These are phyloP conservation scores for Melanotaenia boesemani DNA, from an alignment of 2,797 vertebrate genomes.

Conservation along the genomic window DNA sequence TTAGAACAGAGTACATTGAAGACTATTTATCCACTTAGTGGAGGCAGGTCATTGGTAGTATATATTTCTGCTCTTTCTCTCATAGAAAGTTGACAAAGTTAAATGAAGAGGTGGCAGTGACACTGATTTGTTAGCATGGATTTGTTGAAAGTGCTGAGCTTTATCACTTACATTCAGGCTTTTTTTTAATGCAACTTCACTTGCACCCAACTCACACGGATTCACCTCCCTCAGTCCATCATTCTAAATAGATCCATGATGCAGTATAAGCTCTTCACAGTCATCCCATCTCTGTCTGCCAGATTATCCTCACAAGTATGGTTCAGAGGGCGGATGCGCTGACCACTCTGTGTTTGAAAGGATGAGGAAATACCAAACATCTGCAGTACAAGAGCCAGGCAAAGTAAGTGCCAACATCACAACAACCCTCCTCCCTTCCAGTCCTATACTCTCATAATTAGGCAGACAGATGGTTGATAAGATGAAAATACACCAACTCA, in stretches of 20 bases:
- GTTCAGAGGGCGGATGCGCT: constrained; percentile 94
- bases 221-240: constrained; percentile 8
- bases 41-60: neutral
- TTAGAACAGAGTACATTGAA: constrained; percentile 5
- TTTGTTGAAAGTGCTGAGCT: constrained; percentile 3
- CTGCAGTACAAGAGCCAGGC: constrained; percentile 80
- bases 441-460: constrained; percentile 19
- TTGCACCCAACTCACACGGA: neutral
- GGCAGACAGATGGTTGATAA: constrained; percentile 36
- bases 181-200: constrained; percentile 22
- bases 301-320: constrained; percentile 98
- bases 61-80: constrained; percentile 4
- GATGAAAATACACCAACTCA: constrained; percentile 20
- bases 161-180: neutral
- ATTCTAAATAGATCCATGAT: constrained; percentile 21
- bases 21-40: constrained; percentile 12
- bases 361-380: constrained; percentile 94
- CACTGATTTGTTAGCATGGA: neutral
- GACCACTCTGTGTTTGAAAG: constrained; percentile 94
- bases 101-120: neutral
- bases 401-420: constrained; percentile 81
- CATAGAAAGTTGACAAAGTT: constrained; percentile 7
- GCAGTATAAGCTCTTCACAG: constrained; percentile 28
- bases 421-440: constrained; percentile 17
- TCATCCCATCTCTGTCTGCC: constrained; percentile 55